A percentile compares a stretch with the other conserved stretches of the same genome.
Evolutionary conservation across 2,113 vertebrate species (phyloP).

Genomic region (Tetrax tetrax): DNA sequence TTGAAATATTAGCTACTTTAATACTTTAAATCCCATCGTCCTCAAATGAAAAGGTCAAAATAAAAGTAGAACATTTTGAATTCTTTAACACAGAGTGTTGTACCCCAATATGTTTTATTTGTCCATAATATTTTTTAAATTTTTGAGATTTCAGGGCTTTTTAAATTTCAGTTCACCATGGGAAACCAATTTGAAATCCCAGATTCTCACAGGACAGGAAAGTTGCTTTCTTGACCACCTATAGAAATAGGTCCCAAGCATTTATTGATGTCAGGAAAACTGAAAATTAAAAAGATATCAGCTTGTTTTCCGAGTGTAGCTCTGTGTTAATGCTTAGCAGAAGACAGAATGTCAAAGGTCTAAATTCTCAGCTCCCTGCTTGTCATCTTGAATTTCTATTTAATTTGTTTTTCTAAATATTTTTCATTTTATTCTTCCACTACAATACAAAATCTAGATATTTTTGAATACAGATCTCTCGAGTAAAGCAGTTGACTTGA

Average conservation of each 20-base stretch:
- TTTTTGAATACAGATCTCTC: not conserved
- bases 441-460: not conserved
- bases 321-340: not conserved
- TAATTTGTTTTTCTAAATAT: not conserved
- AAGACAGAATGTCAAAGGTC: not conserved
- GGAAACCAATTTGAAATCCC: not conserved
- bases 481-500: not conserved
- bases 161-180: not conserved
- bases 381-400: not conserved
- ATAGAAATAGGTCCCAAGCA: not conserved
- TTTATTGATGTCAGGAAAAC: not conserved
- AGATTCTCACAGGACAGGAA: not conserved
- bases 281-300: not conserved
- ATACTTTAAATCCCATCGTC: not conserved
- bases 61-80: not conserved
- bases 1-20: not conserved
- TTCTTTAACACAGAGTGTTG: not conserved
- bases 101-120: not conserved
- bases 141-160: not conserved
- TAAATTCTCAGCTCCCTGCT: not conserved
- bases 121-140: not conserved
- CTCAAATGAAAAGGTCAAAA: not conserved
- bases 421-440: not conserved
- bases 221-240: not conserved
- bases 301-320: not conserved